Percentiles rank a stretch among this genome's conserved stretches.
Conservation (phyloP, 2,888 invertebrate species). For the Dusona sp. region DNA sequence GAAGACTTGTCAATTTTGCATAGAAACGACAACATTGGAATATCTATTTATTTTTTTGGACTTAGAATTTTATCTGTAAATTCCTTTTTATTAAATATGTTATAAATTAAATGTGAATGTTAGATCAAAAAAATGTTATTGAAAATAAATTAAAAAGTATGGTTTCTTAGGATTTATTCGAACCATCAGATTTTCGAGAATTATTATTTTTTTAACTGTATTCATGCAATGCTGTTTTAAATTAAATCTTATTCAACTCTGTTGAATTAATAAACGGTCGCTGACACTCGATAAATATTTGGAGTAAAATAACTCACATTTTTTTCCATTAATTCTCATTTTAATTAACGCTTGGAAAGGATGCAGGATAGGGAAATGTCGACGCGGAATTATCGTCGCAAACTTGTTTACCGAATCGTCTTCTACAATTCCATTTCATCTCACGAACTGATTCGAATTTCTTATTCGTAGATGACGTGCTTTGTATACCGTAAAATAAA, state of each 20-base stretch:
- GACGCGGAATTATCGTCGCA: neutral
- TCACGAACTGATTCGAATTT: neutral
- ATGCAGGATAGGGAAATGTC: neutral
- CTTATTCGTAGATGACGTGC: neutral
- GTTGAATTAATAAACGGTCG: neutral
- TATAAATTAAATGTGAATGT: too few species aligned
- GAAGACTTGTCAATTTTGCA: too few species aligned
- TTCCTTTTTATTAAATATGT: too few species aligned
- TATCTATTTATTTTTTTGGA: too few species aligned
- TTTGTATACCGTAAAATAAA: neutral
- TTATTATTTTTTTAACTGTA: too few species aligned
- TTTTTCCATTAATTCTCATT: neutral
- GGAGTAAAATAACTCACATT: neutral
- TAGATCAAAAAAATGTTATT: too few species aligned
- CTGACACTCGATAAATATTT: neutral
- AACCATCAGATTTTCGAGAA: too few species aligned
- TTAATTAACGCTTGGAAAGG: neutral
- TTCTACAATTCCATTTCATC: neutral
- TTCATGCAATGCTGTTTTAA: too few species aligned
- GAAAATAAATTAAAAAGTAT: too few species aligned
- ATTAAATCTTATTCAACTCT: neutral
- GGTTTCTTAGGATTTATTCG: too few species aligned
- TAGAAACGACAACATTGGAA: too few species aligned
- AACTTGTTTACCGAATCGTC: constrained; percentile 14
- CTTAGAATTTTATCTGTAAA: too few species aligned